Percentiles rank a stretch among this genome's conserved stretches.
phyloP scores from a whole-genome alignment of 2,797 vertebrate species.

The Eupleurogrammus muticus region DNA sequence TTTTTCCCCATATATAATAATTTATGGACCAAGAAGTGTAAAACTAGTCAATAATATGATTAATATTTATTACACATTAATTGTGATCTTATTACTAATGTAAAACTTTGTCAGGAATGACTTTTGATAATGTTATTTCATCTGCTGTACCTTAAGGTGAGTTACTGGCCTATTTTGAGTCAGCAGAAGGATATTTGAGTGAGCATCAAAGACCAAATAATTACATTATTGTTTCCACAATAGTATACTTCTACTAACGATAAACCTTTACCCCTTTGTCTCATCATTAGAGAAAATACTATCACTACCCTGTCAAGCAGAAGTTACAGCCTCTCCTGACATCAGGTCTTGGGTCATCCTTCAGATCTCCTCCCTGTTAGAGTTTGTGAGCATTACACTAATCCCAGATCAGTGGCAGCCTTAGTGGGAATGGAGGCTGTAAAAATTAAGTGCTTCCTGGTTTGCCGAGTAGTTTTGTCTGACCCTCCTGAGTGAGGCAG shows the following conservation, averaged over 20 bases:
- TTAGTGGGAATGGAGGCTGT: constrained; percentile 64
- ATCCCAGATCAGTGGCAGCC: constrained; percentile 57
- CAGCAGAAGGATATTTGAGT: not conserved
- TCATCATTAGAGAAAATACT: not conserved
- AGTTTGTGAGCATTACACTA: constrained; percentile 43
- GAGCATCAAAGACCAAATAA: not conserved
- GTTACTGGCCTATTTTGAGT: not conserved
- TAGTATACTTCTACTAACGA: no score
- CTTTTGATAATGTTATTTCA: not conserved
- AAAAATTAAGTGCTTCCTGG: constrained; percentile 82
- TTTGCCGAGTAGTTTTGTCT: constrained; percentile 62
- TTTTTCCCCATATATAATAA: not conserved
- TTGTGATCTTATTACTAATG: not conserved
- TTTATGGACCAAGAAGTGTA: not conserved
- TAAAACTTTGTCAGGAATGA: not conserved
- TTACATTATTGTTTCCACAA: not conserved
- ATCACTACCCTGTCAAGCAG: constrained; percentile 2
- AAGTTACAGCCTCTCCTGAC: constrained; percentile 18
- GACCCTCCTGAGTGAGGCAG: constrained; percentile 60
- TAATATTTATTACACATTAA: not conserved
- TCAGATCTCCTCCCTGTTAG: constrained; percentile 36
- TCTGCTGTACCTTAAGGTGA: not conserved
- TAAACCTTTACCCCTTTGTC: not conserved
- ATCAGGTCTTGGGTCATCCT: constrained; percentile 27
- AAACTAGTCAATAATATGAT: not conserved